Evolutionary conservation across 2,888 invertebrate genomes (phyloP), one percentile per base, ranked within the genome.

Genomic region (Leucania comma): DNA sequence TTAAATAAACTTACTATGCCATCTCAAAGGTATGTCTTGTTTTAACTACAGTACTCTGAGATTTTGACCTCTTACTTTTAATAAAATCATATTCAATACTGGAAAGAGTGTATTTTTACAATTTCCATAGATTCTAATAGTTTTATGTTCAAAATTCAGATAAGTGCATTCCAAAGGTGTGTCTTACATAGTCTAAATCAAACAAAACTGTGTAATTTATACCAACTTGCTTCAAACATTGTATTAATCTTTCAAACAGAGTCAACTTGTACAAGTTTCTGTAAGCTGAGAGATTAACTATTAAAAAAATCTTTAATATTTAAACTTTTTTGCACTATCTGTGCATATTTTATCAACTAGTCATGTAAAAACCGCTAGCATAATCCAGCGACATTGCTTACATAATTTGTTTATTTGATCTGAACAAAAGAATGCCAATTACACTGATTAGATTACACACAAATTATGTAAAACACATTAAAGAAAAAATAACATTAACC

Each of bases 1-100:
- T 17, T n/a, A 17, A 38, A 10, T 48, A 72, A 38, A 24, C 10
- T 35, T 1, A 42, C 9, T 24, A 59, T 59, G 66, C 24, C 66
- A 29, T 24, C n/a, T 38, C 1, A 59, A 65, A 73, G 35, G 65
- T 72, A 48, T 53, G 70, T 29, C n/a, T 62, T 24, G 22, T 10
- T 32, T 24, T 51, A 46, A 42, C 3, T 3, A 26, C 12, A 56
- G 56, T 35, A 5, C 12, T 2, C 5, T 29, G 32, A 17, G 5
- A 6, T 48, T 48, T n/a, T 46, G 46, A 46, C n/a, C n/a, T 48
- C 8, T 17, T 42, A 17, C 6, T 4, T 20, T 6, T 17, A 35
- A 3, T 24, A 6, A 24, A 60, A 12, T 61, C 10, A n/a, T 35
- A 4, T 12, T 24, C 17, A 66, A 17, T 57, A 35, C 9, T 24